Evolutionary conservation across 2,888 invertebrate genomes (phyloP), one percentile per base, ranked within the genome.

Genomic region (Pseudococcus viburni): DNA sequence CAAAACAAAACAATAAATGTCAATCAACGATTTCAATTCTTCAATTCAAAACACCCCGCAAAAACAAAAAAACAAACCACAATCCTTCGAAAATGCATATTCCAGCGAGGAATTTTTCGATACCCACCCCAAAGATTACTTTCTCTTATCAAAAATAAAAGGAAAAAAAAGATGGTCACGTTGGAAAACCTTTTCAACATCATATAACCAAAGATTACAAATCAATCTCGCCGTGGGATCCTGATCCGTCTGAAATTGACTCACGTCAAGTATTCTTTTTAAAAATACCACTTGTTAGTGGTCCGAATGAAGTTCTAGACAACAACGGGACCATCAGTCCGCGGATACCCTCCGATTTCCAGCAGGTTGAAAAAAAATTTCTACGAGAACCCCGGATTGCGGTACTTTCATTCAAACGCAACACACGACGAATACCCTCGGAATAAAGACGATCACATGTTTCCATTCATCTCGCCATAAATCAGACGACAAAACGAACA

Each of bases 361-460:
- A 73, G 15, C 68, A 73, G 68, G 68, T 73, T 73, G 68, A 73
- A 73, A 73, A 73, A 73, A 73, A 73, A 73, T 26, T 73, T 73
- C 68, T 1, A 73, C 26, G 1, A 59, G 59, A 59, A 59, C 68
- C 68, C 33, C 22, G 33, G 22, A 73, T 73, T 73, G 68, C 68
- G 68, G 68, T 73, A 73, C 68, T 73, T 73, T 73, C 68, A 73
- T 73, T 73, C 26, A 73, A 26, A 73, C 22, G 64, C 19, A 55
- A 15, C 55, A 55, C 55, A 55, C 17, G 5, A 55, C 15, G 17
- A 64, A 5, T 33, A 64, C 19, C 12, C 19, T 64, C 19, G 19
- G 8, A 59, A 46, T 51, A 51, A 5, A 59, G n/a, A 73, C 68
- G 68, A 33, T 73, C 68, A 73, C 68, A 73, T 73, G 68, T 73